These are phyloP conservation scores for Gorsachius goisagi DNA, from an alignment of 2,113 vertebrate species.

Conservation along the genomic window DNA sequence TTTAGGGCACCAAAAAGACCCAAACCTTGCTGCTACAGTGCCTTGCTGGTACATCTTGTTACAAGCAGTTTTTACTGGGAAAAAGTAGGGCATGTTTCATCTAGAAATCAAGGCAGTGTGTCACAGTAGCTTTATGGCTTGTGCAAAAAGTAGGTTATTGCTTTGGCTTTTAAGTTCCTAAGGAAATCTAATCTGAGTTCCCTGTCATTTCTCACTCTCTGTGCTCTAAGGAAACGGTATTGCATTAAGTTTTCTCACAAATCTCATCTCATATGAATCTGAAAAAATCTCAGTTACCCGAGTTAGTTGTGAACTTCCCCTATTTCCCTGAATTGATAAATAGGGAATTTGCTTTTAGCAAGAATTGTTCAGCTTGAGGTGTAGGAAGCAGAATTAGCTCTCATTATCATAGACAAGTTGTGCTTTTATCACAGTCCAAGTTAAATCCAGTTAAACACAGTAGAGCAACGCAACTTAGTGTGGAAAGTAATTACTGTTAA, in stretches of 20 bases:
- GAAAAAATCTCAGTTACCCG: neutral
- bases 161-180: neutral
- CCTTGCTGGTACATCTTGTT: neutral
- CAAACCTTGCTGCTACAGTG: neutral
- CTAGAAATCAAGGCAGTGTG: constrained; percentile 17
- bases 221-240: neutral
- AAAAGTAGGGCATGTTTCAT: neutral
- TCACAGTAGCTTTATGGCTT: neutral
- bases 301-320: neutral
- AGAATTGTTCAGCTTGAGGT: neutral
- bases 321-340: neutral
- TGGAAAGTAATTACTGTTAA: neutral
- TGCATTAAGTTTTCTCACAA: neutral
- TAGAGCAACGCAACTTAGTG: neutral
- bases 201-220: neutral
- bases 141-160: constrained; percentile 1
- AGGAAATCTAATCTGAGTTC: neutral
- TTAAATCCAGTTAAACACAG: neutral
- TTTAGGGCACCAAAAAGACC: neutral
- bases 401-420: neutral
- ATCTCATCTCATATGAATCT: neutral
- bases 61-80: neutral
- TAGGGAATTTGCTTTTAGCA: neutral
- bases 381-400: neutral
- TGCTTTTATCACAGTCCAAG: neutral